Percentiles rank a stretch among this genome's conserved stretches.
These are phyloP conservation scores for Oceanodroma leucorhoa DNA, from an alignment of 2,797 vertebrate genomes.

Conservation along the genomic window DNA sequence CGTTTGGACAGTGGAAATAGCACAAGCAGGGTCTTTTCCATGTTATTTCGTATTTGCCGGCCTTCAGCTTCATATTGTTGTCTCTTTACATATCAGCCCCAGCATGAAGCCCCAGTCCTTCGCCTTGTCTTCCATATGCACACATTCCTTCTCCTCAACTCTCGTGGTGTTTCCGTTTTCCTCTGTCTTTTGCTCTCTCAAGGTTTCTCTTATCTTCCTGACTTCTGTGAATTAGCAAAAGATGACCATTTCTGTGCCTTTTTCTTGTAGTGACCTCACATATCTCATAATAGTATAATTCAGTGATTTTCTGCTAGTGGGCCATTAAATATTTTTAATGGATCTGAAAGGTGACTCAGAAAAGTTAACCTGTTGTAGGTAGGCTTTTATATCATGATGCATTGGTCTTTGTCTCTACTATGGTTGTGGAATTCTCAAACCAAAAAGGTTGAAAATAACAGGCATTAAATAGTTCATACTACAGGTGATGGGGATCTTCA, in stretches of 20 bases:
- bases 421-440: not conserved
- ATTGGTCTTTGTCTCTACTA: not conserved
- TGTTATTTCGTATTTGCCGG: conserved; percentile 17
- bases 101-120: not conserved
- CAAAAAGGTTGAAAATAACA: not conserved
- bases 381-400: not conserved
- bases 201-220: not conserved
- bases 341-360: not conserved
- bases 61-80: not conserved
- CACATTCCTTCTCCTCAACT: not conserved
- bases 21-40: not conserved
- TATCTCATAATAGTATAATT: not conserved
- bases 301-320: not conserved
- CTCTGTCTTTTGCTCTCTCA: not conserved
- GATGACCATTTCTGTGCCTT: not conserved
- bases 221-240: not conserved
- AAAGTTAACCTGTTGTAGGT: not conserved
- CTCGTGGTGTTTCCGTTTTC: not conserved
- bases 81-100: not conserved
- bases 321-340: not conserved
- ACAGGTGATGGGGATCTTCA: not conserved
- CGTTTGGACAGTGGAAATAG: conserved; percentile 60
- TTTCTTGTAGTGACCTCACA: not conserved
- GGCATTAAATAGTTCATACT: not conserved
- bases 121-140: not conserved